Conservation (phyloP, 2,797 vertebrate genomes). For the Austrolebias charrua region DNA sequence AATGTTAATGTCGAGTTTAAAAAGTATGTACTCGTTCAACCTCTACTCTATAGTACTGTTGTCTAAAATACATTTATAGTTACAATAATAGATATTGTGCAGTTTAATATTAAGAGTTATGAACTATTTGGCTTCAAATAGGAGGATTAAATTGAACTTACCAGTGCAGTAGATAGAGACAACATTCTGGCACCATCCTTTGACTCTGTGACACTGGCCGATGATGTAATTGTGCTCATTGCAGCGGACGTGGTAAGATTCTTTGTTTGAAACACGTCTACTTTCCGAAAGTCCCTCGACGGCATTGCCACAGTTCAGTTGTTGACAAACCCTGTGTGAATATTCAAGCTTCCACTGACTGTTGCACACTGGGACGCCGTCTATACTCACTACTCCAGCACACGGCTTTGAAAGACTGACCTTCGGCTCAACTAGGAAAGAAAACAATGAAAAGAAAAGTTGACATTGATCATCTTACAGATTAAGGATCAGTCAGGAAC, state of each 20-base stretch:
- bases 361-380: neutral
- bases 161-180: slow-evolving; percentile 57
- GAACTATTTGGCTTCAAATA: too few relatives aligned
- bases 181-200: fast-evolving
- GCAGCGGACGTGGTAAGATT: slow-evolving; percentile 36
- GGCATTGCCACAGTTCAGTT: neutral
- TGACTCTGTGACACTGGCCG: slow-evolving; percentile 56
- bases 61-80: too few relatives aligned
- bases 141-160: slow-evolving; percentile 36
- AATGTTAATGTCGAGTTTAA: too few relatives aligned
- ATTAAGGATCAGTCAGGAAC: neutral
- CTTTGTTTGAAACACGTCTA: fast-evolving
- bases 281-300: neutral
- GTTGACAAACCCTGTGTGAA: slow-evolving; percentile 44
- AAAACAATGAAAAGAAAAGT: neutral
- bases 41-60: too few relatives aligned
- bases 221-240: slow-evolving; percentile 18
- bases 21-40: too few relatives aligned
- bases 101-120: too few relatives aligned
- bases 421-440: neutral
- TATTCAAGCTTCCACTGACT: fast-evolving
- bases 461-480: neutral
- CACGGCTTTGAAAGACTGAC: fast-evolving
- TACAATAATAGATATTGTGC: too few relatives aligned
- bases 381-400: slow-evolving; percentile 44